Base-by-base conservation (phyloP, 2,113 vertebrate genomes). In the Chaenocephalus aceratus region DNA sequence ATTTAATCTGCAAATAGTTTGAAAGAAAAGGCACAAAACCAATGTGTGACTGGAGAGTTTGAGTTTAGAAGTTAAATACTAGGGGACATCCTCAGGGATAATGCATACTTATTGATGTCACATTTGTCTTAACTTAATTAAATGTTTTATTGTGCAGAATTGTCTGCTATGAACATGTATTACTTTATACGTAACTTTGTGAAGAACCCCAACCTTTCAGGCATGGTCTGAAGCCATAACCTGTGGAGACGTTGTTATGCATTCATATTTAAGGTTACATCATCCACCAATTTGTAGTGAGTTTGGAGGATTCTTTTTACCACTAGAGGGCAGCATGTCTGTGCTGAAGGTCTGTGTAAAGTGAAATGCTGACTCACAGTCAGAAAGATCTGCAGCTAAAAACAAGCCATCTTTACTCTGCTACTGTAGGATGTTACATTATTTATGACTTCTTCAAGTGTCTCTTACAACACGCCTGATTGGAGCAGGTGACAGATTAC, bases 281-380 rank as follows among this genome's bases (percentile, higher is more conserved):
- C 69, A 71, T 79, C 60, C 1, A 0, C 3, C 3, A 1, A 57
- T 54, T 52, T 44, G 26, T 6, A 10, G 10, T 48, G 53, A 57
- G 56, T n/a, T 10, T 3, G 45, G 23, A 57, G 41, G 51, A 10
- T 49, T 10, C 10, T 54, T 26, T 46, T 1, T 5, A 74, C 86
- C 88, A 73, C 81, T 59, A 88, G 86, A 77, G 84, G 88, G 81
- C 14, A 72, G 78, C 69, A 84, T 6, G 60, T 15, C 72, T 52
- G 64, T 57, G 61, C 52, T 58, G 58, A 23, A 16, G 21, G 13
- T 36, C 26, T 66, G 46, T 23, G 9, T 36, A 23, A 12, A 63
- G 18, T 26, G 56, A 86, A 86, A 44, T 86, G 88, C 88, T 88
- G 88, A 90, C 81, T 90, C 88, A 90, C 81, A 72, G 77, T 81